These are phyloP conservation scores for Drosophila sp. DNA, from an alignment of 1,140 invertebrate species.

Conservation along the genomic window DNA sequence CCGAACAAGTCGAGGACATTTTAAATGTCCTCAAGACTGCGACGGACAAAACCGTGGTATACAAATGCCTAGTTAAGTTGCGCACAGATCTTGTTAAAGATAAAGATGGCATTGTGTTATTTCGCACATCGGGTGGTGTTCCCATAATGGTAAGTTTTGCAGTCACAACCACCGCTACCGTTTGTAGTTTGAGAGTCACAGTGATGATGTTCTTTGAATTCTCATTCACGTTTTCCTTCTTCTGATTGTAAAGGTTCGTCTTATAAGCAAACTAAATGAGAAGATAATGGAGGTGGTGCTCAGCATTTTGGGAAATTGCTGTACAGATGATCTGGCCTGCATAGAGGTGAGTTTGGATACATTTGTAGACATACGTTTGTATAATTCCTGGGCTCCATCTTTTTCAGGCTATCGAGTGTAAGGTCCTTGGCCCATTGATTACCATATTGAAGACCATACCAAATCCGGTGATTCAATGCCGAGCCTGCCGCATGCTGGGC, in stretches of 20 bases:
- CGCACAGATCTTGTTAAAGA: slow-evolving; percentile 81
- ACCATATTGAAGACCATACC: slow-evolving; percentile 80
- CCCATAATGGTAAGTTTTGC: slow-evolving; percentile 64
- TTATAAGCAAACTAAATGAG: slow-evolving; percentile 71
- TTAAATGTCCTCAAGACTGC: slow-evolving; percentile 72
- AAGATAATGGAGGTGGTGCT: slow-evolving; percentile 83
- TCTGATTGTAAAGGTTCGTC: slow-evolving; percentile 41
- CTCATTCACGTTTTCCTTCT: slow-evolving; percentile 1
- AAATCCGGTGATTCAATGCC: slow-evolving; percentile 76
- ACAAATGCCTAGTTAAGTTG: slow-evolving; percentile 76
- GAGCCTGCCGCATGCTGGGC: slow-evolving; percentile 75
- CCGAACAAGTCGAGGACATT: slow-evolving; percentile 66
- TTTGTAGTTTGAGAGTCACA: slow-evolving; percentile 13
- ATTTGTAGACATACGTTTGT: neutral
- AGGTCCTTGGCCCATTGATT: slow-evolving; percentile 64
- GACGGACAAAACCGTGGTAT: slow-evolving; percentile 73
- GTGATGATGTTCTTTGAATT: slow-evolving; percentile 2
- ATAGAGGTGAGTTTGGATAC: slow-evolving; percentile 58
- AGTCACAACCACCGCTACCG: slow-evolving; percentile 9
- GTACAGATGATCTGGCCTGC: slow-evolving; percentile 81
- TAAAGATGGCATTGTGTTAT: slow-evolving; percentile 75
- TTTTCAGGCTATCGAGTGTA: slow-evolving; percentile 68
- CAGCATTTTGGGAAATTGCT: slow-evolving; percentile 85
- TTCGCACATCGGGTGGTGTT: slow-evolving; percentile 71
- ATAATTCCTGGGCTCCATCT: slow-evolving; percentile 5